Percentiles rank a stretch among this genome's conserved stretches.
Conservation (phyloP, 2,113 vertebrate species). For the Cisticola juncidis region DNA sequence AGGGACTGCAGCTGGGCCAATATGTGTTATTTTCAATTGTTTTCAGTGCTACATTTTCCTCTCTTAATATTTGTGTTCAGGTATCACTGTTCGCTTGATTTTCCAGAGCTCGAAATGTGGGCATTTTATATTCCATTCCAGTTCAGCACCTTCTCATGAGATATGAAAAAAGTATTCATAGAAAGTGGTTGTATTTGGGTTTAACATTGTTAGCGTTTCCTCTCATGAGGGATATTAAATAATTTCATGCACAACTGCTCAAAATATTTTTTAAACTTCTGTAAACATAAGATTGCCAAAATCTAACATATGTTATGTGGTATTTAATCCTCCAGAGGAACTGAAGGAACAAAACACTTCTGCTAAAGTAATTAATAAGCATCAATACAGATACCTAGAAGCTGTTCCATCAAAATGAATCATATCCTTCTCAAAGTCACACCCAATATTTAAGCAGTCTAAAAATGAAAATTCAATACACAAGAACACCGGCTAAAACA, state of each 20-base stretch:
- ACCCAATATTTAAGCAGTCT: conserved; percentile 57
- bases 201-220: conserved; percentile 76
- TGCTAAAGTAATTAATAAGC: conserved; percentile 78
- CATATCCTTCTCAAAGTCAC: conserved; percentile 63
- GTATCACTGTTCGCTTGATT: neutral
- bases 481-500: neutral
- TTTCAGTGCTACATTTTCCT: neutral
- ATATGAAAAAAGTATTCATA: conserved; percentile 70
- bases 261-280: conserved; percentile 77
- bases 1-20: neutral
- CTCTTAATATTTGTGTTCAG: conserved; percentile 5
- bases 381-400: conserved; percentile 67
- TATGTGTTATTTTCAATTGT: neutral
- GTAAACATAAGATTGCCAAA: conserved; percentile 76
- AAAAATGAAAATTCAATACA: conserved; percentile 44
- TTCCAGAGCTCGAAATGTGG: conserved; percentile 58
- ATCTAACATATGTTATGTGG: conserved; percentile 72
- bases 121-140: conserved; percentile 55
- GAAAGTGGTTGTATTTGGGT: conserved; percentile 66
- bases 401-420: conserved; percentile 69
- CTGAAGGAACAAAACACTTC: conserved; percentile 70
- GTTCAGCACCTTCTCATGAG: conserved; percentile 71
- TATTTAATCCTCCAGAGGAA: conserved; percentile 70
- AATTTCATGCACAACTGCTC: conserved; percentile 78
- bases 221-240: conserved; percentile 80